phyloP scores from a whole-genome alignment of 2,113 vertebrate species.

The Nymphicus hollandicus region DNA sequence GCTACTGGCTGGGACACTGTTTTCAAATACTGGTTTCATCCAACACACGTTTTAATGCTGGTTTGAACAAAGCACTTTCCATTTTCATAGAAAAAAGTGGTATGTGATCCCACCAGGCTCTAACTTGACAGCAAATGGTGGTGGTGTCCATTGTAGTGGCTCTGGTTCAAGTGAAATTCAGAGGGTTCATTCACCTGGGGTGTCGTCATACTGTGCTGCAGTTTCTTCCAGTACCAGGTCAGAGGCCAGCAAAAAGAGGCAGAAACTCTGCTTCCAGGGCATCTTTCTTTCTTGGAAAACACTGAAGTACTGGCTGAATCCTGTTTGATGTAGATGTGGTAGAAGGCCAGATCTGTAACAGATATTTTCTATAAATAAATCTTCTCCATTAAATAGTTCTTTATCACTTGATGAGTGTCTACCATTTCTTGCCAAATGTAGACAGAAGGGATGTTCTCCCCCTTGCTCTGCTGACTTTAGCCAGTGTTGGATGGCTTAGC shows the following conservation, averaged over 20 bases:
- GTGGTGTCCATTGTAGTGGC: not conserved
- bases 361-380: not conserved
- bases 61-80: not conserved
- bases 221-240: not conserved
- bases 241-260: not conserved
- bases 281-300: not conserved
- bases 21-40: not conserved
- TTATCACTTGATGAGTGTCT: not conserved
- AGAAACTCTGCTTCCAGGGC: not conserved
- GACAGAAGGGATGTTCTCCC: fast-evolving
- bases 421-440: not conserved
- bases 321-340: not conserved
- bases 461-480: not conserved
- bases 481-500: not conserved
- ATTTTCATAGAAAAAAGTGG: not conserved
- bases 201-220: not conserved
- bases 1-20: not conserved
- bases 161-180: not conserved
- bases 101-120: not conserved
- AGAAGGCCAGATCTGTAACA: not conserved
- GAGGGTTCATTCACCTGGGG: not conserved
- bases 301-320: not conserved
- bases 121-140: not conserved
- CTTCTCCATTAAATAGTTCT: not conserved
- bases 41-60: not conserved